These are phyloP conservation scores for Actinemys pallida DNA, from an alignment of 2,113 vertebrate genomes.

Conservation along the genomic window DNA sequence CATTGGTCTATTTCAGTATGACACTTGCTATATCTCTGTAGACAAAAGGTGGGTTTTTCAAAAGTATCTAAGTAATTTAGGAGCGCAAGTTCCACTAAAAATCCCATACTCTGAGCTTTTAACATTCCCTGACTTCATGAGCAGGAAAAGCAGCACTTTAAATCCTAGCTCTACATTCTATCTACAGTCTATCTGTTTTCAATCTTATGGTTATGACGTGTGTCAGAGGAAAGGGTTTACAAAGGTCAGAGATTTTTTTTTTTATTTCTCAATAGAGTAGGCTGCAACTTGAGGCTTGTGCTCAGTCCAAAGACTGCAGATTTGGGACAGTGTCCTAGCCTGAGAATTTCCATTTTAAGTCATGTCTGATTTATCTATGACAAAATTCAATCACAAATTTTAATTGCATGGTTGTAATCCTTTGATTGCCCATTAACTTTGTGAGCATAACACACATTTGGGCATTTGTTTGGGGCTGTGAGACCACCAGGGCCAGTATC, in stretches of 20 bases:
- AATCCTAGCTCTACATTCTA: neutral
- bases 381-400: constrained; percentile 56
- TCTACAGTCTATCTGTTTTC: neutral
- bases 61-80: neutral
- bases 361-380: constrained; percentile 68
- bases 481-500: neutral
- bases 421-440: constrained; percentile 14
- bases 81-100: neutral
- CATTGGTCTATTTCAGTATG: neutral
- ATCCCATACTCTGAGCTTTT: neutral
- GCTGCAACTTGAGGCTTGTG: constrained; percentile 39
- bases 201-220: neutral
- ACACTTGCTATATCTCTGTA: neutral
- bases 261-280: constrained; percentile 14
- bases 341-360: constrained; percentile 74
- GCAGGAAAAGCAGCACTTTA: constrained; percentile 12
- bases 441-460: accelerated
- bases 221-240: constrained; percentile 66
- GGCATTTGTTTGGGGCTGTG: neutral
- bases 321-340: constrained; percentile 67
- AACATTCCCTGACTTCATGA: neutral
- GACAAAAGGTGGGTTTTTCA: neutral
- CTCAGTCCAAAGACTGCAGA: constrained; percentile 64
- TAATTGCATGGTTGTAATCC: constrained; percentile 51
- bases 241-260: constrained; percentile 45